phyloP scores from a whole-genome alignment of 92 coral and sea anemone species.

The Diadumene lineata region DNA sequence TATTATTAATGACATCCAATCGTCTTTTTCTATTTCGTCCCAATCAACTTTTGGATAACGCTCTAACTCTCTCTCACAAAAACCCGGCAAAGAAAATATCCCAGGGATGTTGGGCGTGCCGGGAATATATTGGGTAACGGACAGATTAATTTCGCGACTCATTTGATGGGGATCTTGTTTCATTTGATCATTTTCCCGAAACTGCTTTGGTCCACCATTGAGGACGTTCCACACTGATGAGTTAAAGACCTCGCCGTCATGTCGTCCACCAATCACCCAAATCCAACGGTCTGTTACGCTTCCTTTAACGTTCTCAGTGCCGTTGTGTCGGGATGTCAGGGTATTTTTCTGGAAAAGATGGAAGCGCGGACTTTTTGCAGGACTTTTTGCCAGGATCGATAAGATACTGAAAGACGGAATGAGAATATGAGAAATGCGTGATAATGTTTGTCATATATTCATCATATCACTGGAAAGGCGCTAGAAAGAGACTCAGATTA shows the following conservation, averaged over 20 bases:
- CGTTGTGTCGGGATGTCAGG: not conserved
- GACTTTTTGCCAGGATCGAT: not conserved
- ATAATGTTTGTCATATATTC: no score
- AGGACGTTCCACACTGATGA: conserved; percentile 17
- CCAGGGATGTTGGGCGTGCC: conserved; percentile 19
- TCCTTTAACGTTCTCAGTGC: conserved; percentile 17
- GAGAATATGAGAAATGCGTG: no score
- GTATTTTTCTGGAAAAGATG: not conserved
- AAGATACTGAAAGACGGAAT: not conserved
- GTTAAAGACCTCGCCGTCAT: conserved; percentile 12
- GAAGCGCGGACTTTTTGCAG: not conserved
- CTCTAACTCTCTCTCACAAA: conserved; percentile 16
- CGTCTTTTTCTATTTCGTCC: not conserved
- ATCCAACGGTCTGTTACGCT: conserved; percentile 29
- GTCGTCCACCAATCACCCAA: conserved; percentile 35
- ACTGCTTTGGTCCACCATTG: not conserved
- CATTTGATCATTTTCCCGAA: no score
- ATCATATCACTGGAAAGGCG: no score
- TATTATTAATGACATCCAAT: no score
- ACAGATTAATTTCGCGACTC: not conserved
- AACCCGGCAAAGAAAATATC: conserved; percentile 7
- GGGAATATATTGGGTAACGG: not conserved
- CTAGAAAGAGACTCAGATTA: no score
- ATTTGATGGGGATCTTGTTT: no score
- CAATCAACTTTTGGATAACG: conserved; percentile 5